Evolutionary conservation across 2,888 invertebrate species (phyloP).

Genomic region (Girardia tigrina): DNA sequence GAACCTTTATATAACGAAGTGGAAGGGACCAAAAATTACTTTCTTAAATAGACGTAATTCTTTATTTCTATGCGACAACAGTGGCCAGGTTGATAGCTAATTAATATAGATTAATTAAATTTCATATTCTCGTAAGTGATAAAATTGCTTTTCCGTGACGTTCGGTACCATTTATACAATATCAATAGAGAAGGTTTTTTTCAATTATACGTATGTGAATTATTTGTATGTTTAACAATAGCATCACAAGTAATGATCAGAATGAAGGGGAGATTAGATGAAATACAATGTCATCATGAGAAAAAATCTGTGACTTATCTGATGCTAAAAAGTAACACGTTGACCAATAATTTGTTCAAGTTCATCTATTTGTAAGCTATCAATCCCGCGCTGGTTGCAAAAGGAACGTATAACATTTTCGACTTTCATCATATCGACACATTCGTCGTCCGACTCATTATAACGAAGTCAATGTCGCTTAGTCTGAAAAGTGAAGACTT

Average conservation of each 20-base stretch:
- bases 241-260: not conserved
- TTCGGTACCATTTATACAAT: not conserved
- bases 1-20: too few relatives aligned
- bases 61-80: not conserved
- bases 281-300: not conserved
- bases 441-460: too few relatives aligned
- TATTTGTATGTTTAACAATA: not conserved
- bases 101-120: not conserved
- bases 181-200: not conserved
- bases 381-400: not conserved
- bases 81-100: not conserved
- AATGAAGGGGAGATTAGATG: not conserved
- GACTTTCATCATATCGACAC: too few relatives aligned
- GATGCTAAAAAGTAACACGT: not conserved
- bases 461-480: too few relatives aligned
- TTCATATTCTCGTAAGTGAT: not conserved
- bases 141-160: not conserved
- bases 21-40: too few relatives aligned
- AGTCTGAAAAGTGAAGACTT: too few relatives aligned
- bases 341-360: not conserved
- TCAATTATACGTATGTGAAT: too few relatives aligned
- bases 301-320: not conserved
- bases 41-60: not conserved
- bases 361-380: not conserved
- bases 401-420: not conserved